A percentile compares a stretch with the other conserved stretches of the same genome.
Conservation (phyloP, 2,797 vertebrate genomes). For the Muraenolepis orangiensis region DNA sequence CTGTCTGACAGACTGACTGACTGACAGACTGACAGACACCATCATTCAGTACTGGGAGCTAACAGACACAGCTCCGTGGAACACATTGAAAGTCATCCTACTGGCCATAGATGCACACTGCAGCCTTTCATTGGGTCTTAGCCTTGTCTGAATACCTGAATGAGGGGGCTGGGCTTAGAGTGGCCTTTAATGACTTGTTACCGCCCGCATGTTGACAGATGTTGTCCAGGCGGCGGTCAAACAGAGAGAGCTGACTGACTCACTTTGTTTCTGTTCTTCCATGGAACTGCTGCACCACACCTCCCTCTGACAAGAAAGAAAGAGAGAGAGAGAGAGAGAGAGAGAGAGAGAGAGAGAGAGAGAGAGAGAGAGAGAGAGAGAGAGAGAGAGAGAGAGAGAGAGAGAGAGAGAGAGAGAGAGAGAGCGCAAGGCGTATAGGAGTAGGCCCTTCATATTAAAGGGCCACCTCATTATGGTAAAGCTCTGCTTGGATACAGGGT, state of each 20-base stretch:
- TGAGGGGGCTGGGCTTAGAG: slow-evolving; percentile 46
- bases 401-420: slow-evolving; percentile 18
- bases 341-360: slow-evolving; percentile 33
- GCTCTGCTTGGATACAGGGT: slow-evolving; percentile 72
- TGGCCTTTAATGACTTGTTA: slow-evolving; percentile 60
- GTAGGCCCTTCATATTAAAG: slow-evolving; percentile 77
- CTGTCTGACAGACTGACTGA: slow-evolving; percentile 14
- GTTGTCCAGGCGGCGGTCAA: slow-evolving; percentile 67
- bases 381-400: slow-evolving; percentile 24
- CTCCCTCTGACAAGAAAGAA: not conserved
- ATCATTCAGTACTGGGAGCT: slow-evolving; percentile 22
- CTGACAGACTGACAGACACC: slow-evolving; percentile 17
- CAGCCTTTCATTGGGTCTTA: slow-evolving; percentile 76
- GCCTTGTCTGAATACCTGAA: slow-evolving; percentile 76
- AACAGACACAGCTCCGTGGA: slow-evolving; percentile 23
- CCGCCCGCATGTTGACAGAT: slow-evolving; percentile 69
- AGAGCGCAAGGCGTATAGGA: slow-evolving; percentile 48
- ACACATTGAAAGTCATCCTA: slow-evolving; percentile 40
- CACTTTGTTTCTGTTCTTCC: slow-evolving; percentile 62
- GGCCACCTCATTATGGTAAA: slow-evolving; percentile 62
- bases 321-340: slow-evolving; percentile 13
- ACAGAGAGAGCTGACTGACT: slow-evolving; percentile 57
- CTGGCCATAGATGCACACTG: slow-evolving; percentile 63
- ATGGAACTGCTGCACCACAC: slow-evolving; percentile 34
- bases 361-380: slow-evolving; percentile 24